These are phyloP conservation scores for Ichneumoninae sp. DNA, from an alignment of 2,888 invertebrate species.

Conservation along the genomic window DNA sequence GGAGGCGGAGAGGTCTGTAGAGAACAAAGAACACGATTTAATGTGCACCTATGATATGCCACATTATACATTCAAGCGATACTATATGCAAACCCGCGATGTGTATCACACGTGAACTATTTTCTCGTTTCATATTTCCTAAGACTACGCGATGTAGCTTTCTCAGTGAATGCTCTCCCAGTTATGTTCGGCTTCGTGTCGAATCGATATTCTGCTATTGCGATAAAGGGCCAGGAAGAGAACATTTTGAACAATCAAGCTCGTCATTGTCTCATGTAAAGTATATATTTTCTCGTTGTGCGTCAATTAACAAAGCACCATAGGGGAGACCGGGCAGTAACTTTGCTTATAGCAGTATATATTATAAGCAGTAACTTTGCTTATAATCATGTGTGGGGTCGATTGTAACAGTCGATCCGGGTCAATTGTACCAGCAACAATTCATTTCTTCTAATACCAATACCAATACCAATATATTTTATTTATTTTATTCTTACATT, in stretches of 20 bases:
- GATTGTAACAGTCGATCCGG: too few relatives aligned
- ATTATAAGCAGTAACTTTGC: too few relatives aligned
- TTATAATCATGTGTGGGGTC: too few relatives aligned
- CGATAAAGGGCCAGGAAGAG: neutral
- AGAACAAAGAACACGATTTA: slow-evolving; percentile 55
- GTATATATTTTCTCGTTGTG: neutral
- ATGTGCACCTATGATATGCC: slow-evolving; percentile 46
- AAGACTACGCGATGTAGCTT: neutral
- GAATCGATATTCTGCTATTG: neutral
- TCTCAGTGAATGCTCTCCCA: neutral
- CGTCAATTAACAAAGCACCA: too few relatives aligned
- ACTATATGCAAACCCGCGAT: slow-evolving; percentile 18
- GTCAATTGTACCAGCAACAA: too few relatives aligned
- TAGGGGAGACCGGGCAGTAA: too few relatives aligned
- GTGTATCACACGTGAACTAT: slow-evolving; percentile 42
- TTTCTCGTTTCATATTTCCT: slow-evolving; percentile 30
- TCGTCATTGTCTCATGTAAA: neutral
- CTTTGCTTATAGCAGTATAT: too few relatives aligned
- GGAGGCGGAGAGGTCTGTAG: slow-evolving; percentile 15
- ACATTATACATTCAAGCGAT: slow-evolving; percentile 44
- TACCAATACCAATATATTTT: too few relatives aligned
- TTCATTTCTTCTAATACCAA: too few relatives aligned
- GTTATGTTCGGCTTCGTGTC: neutral
- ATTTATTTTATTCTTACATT: too few relatives aligned
- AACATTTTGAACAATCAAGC: neutral